Evolutionary conservation across 1,140 invertebrate species (phyloP).

Genomic region (Pectinophora gossypiella): DNA sequence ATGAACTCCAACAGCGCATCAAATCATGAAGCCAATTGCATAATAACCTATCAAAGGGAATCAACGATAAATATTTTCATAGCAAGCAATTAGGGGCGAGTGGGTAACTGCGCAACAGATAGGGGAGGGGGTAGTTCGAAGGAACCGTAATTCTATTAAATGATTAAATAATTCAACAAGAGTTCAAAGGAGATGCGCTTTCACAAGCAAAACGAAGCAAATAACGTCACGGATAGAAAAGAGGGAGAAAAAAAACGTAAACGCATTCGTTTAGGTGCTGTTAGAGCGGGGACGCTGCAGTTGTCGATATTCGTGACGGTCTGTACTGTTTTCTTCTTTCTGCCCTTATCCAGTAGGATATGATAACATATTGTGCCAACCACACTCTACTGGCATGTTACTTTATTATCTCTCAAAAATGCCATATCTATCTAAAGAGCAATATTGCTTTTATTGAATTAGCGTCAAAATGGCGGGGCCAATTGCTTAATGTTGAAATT

Average conservation of each 20-base stretch:
- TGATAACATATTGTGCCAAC: too few relatives aligned
- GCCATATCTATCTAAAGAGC: too few relatives aligned
- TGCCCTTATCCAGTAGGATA: too few relatives aligned
- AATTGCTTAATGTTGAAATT: too few relatives aligned
- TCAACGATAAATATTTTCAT: slow-evolving; percentile 40
- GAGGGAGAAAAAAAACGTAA: slow-evolving; percentile 42
- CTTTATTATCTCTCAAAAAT: too few relatives aligned
- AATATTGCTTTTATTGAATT: too few relatives aligned
- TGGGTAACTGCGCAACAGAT: slow-evolving; percentile 44
- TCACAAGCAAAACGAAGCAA: slow-evolving; percentile 66
- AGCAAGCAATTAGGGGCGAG: slow-evolving; percentile 41
- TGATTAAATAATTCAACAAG: slow-evolving; percentile 69
- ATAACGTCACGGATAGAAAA: slow-evolving; percentile 48
- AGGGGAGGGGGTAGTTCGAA: slow-evolving; percentile 42
- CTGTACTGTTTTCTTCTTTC: too few relatives aligned
- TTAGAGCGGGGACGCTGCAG: slow-evolving; percentile 3
- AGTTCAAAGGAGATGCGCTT: slow-evolving; percentile 71
- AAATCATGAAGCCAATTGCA: too few relatives aligned
- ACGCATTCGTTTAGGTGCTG: slow-evolving; percentile 45
- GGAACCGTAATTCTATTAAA: slow-evolving; percentile 68
- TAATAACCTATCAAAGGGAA: slow-evolving; percentile 16
- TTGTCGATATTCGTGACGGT: too few relatives aligned
- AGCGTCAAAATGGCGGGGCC: too few relatives aligned
- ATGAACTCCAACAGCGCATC: too few relatives aligned
- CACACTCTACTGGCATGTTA: too few relatives aligned